Conservation (phyloP, 2,113 vertebrate genomes). For the Vombatus ursinus region DNA sequence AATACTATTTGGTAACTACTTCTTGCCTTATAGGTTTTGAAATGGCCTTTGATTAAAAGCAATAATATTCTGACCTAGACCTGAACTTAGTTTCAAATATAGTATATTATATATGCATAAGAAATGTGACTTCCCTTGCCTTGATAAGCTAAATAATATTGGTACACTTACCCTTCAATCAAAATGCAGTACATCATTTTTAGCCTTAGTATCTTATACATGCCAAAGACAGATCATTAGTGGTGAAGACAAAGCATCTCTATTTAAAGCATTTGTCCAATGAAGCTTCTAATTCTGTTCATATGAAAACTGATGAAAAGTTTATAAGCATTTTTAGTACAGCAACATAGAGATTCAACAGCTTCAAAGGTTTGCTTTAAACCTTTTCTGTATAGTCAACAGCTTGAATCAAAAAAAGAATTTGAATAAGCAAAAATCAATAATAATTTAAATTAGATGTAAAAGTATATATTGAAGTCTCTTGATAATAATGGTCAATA, state of each 20-base stretch:
- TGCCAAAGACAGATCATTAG: neutral
- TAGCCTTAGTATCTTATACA: neutral
- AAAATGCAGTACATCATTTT: neutral
- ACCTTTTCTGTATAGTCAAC: constrained; percentile 24
- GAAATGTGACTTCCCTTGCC: neutral
- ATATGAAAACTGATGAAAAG: neutral
- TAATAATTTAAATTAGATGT: constrained; percentile 56
- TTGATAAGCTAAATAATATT: constrained; percentile 7
- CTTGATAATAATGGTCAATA: neutral
- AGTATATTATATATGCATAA: neutral
- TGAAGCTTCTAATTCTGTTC: constrained; percentile 4
- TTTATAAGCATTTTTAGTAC: neutral
- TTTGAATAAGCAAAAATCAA: constrained; percentile 26
- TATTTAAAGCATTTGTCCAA: neutral
- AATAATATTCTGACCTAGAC: neutral
- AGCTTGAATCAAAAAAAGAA: constrained; percentile 33
- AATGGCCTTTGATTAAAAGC: neutral
- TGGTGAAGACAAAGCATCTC: neutral
- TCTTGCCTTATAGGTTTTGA: neutral
- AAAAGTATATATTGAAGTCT: constrained; percentile 52
- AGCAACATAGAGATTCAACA: neutral
- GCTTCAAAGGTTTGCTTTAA: neutral
- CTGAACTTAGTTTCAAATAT: neutral
- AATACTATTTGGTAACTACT: neutral
- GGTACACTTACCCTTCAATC: neutral